Evolutionary conservation across 2,888 invertebrate species (phyloP), one percentile per base, ranked within the genome.

Genomic region (Apomyelois bistriatella): DNA sequence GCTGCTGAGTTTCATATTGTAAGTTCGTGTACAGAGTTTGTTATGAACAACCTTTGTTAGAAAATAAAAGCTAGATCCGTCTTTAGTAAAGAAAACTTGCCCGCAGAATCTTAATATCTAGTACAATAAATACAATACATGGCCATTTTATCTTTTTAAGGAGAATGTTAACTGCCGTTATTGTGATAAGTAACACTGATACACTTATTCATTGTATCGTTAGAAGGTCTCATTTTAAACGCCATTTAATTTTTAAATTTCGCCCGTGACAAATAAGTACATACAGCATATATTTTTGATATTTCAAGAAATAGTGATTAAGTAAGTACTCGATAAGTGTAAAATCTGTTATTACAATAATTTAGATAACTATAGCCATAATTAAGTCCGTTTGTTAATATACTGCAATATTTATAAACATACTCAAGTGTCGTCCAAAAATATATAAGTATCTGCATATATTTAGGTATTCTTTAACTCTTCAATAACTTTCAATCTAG

Each of bases 151-250:
- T 57, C 57, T 55, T 56, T 60, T 59, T 64, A 67, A 68, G 59
- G 66, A 47, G 52, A 66, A 64, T 65, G 59, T 54, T 61, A 70
- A 76, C 77, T 74, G 74, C 74, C 73, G 66, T 60, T 53, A 62
- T 64, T 78, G 52, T 52, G 52, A 52, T 52, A 52, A 43, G 43
- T 43, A 43, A 37, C 37, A 15, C 52, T 28, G 43, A 36, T 37
- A 52, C 40, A 40, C 10, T 10, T 42, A 35, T 46, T 51, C 48
- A 38, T 40, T 30, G 49, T 35, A n/a, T 51, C 13, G 35, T 36
- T 17, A 51, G 22, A 38, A 38, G 40, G 28, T 32, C 16, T 40
- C 15, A 42, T 42, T 52, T 52, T 50, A 16, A 50, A 30, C 37
- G 17, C 1, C 52, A 36, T 13, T 52, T 52, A 7, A 36, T 43